Percentiles rank a stretch among this genome's conserved stretches.
These are phyloP conservation scores for Nematostella vectensis DNA, from an alignment of 92 coral and sea anemone species.

Conservation along the genomic window DNA sequence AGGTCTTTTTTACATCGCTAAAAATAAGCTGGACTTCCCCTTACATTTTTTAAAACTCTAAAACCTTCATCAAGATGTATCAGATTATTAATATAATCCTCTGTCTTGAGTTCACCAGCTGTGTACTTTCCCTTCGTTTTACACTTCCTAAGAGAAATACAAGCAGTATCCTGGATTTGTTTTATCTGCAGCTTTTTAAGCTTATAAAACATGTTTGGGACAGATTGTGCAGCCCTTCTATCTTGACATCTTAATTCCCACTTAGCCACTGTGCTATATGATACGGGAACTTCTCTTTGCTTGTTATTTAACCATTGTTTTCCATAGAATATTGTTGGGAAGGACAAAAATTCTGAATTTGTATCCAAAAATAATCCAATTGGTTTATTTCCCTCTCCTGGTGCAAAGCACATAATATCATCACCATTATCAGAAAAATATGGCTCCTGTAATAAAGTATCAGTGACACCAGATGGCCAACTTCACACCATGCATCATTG, in stretches of 20 bases:
- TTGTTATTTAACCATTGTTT: constrained; percentile 29
- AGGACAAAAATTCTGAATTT: constrained; percentile 53
- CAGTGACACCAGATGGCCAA: constrained; percentile 41
- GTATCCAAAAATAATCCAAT: constrained; percentile 43
- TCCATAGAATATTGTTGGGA: constrained; percentile 58
- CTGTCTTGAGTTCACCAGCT: constrained; percentile 46
- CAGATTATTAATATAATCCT: constrained; percentile 24
- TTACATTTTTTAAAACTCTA: constrained; percentile 50
- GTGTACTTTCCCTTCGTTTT: constrained; percentile 60
- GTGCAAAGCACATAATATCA: constrained; percentile 50
- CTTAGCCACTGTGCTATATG: constrained; percentile 38
- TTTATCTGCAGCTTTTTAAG: constrained; percentile 63
- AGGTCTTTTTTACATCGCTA: constrained; percentile 56
- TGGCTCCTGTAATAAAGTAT: constrained; percentile 40
- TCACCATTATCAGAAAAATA: constrained; percentile 30
- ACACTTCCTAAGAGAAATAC: constrained; percentile 43
- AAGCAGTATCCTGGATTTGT: constrained; percentile 46
- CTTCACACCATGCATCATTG: constrained; percentile 41
- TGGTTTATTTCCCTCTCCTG: constrained; percentile 70
- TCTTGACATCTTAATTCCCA: constrained; percentile 57
- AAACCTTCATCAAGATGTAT: constrained; percentile 69
- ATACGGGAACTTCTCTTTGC: constrained; percentile 24
- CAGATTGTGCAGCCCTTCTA: constrained; percentile 47
- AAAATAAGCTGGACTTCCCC: constrained; percentile 64
- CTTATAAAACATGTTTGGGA: constrained; percentile 59